These are phyloP conservation scores for Peucedramus taeniatus DNA, from an alignment of 2,113 vertebrate species.

Conservation along the genomic window DNA sequence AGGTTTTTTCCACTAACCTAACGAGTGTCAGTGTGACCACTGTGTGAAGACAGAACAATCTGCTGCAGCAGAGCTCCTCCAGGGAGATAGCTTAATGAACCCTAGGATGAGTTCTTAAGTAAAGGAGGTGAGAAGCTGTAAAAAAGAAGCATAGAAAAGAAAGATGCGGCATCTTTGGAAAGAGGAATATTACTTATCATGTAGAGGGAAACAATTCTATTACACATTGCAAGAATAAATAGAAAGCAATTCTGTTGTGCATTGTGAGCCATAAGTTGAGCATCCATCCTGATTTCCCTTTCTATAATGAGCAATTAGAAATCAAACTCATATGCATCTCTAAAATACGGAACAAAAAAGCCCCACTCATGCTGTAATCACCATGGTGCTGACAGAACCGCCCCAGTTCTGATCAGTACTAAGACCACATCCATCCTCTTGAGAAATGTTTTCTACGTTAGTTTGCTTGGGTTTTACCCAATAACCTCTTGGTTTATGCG, in stretches of 20 bases:
- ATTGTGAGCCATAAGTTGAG: neutral
- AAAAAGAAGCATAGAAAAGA: neutral
- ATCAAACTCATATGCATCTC: neutral
- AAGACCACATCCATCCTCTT: neutral
- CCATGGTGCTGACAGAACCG: neutral
- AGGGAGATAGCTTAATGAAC: neutral
- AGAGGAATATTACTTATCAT: neutral
- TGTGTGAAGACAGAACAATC: neutral
- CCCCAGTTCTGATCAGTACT: neutral
- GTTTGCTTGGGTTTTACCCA: neutral
- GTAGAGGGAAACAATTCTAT: neutral
- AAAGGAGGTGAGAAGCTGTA: neutral
- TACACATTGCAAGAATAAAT: neutral
- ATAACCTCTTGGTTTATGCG: neutral
- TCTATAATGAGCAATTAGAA: neutral
- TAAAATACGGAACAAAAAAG: neutral
- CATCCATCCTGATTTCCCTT: neutral
- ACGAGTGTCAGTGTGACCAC: neutral
- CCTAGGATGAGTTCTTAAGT: neutral
- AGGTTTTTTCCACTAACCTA: neutral
- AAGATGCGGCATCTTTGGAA: neutral
- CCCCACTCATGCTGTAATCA: neutral
- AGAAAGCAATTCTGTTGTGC: neutral
- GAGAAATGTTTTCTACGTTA: neutral
- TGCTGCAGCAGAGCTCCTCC: neutral